Evolutionary conservation across 2,888 invertebrate species (phyloP).

Genomic region (Keiferia lycopersicella): DNA sequence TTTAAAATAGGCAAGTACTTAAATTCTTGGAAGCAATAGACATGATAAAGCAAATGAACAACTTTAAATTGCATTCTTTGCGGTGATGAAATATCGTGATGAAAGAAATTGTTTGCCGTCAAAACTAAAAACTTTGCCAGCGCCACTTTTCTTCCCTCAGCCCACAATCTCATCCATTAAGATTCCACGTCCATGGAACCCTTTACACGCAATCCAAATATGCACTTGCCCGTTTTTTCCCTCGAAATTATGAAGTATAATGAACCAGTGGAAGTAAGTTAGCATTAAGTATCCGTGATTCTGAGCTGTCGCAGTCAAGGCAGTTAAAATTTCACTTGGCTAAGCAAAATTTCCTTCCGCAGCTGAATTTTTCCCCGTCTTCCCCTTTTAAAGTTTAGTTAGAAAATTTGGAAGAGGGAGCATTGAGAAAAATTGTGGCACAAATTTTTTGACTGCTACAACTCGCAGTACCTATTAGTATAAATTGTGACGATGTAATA

Average conservation of each 20-base stretch:
- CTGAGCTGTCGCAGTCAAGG: slow-evolving; percentile 78
- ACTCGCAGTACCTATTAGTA: too few species aligned
- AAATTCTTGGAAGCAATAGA: too few species aligned
- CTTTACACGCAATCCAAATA: slow-evolving; percentile 7
- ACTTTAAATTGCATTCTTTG: too few species aligned
- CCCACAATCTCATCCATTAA: slow-evolving; percentile 21
- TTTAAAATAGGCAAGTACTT: too few species aligned
- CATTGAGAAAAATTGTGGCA: not conserved
- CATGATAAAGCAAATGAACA: too few species aligned
- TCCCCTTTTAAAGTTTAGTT: not conserved
- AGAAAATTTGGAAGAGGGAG: not conserved
- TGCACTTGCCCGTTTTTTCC: slow-evolving; percentile 50
- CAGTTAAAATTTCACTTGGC: slow-evolving; percentile 81
- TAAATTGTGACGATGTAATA: too few species aligned
- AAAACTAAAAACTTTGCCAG: not conserved
- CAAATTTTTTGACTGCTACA: too few species aligned
- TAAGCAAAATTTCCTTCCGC: slow-evolving; percentile 80
- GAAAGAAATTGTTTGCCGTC: too few species aligned
- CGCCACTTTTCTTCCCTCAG: not conserved
- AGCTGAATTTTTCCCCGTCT: slow-evolving; percentile 75
- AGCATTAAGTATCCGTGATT: slow-evolving; percentile 79
- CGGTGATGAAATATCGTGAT: too few species aligned
- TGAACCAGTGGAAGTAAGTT: slow-evolving; percentile 78
- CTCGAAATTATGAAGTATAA: slow-evolving; percentile 78
- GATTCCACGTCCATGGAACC: slow-evolving; percentile 16